These are phyloP conservation scores for Alsophila aescularia DNA, from an alignment of 2,888 invertebrate species.

Conservation along the genomic window DNA sequence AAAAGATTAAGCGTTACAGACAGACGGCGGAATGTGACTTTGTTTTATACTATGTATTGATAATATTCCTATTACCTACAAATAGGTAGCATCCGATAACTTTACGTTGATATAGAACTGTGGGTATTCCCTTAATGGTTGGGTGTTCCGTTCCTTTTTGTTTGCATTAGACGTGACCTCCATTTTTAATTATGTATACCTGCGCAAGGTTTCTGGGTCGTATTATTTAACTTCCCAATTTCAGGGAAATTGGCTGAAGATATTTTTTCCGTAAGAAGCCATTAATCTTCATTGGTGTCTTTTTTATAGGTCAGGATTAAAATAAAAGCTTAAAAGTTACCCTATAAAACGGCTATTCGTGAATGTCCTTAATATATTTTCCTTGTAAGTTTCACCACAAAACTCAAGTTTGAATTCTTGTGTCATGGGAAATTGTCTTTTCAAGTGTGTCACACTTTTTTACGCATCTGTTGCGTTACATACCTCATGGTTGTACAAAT, in stretches of 20 bases:
- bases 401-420: constrained; percentile 5
- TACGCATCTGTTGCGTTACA: too few relatives aligned
- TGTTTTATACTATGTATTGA: too few relatives aligned
- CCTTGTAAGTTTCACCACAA: constrained; percentile 16
- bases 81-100: neutral
- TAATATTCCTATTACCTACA: neutral
- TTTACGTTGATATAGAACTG: neutral
- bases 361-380: constrained; percentile 15
- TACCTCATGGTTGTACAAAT: too few relatives aligned
- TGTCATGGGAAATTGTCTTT: constrained; percentile 6
- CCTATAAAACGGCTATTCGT: constrained; percentile 24
- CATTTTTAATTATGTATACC: constrained; percentile 5
- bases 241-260: constrained; percentile 20
- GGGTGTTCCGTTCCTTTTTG: constrained; percentile 5
- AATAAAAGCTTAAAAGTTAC: constrained; percentile 32
- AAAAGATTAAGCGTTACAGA: too few relatives aligned
- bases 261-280: constrained; percentile 20
- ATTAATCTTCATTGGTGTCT: constrained; percentile 35
- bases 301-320: constrained; percentile 24
- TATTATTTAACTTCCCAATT: constrained; percentile 18
- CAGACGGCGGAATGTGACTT: too few relatives aligned
- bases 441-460: constrained; percentile 12
- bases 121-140: constrained; percentile 1
- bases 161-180: constrained; percentile 11
- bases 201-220: neutral